Evolutionary conservation across 2,797 vertebrate genomes (phyloP).

Genomic region (Clarias fuscus): DNA sequence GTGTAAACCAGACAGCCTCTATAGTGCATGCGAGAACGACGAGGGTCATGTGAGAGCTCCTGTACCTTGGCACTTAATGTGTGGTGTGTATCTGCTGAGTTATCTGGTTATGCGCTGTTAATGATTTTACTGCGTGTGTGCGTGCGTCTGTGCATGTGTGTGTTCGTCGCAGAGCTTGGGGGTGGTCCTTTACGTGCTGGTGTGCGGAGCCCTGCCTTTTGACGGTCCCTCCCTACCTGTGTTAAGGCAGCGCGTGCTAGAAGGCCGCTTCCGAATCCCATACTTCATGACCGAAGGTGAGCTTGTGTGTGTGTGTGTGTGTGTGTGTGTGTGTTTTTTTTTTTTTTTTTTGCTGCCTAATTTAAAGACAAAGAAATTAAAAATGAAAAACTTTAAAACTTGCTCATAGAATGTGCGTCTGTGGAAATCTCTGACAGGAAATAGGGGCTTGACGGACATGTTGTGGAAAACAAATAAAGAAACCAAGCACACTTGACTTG

Average conservation of each 20-base stretch:
- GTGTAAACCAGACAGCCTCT: conserved; percentile 46
- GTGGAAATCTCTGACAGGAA: not conserved
- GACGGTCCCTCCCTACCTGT: conserved; percentile 95
- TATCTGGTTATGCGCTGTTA: conserved; percentile 5
- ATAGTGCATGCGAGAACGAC: conserved; percentile 19
- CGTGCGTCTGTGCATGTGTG: conserved; percentile 22
- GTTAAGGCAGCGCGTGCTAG: conserved; percentile 92
- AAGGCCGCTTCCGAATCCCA: conserved; percentile 97
- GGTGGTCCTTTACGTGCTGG: conserved; percentile 95
- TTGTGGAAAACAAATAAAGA: conserved; percentile 17
- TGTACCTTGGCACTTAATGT: conserved; percentile 41
- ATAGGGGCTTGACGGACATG: not conserved
- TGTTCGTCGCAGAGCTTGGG: conserved; percentile 88
- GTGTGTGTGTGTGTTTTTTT: not conserved
- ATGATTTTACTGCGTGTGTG: conserved; percentile 20
- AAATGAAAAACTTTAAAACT: conserved; percentile 12
- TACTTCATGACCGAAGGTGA: conserved; percentile 99
- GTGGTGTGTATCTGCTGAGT: conserved; percentile 1
- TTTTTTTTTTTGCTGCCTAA: not conserved
- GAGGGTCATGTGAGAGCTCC: conserved; percentile 34
- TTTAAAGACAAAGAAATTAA: conserved; percentile 8
- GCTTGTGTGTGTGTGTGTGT: not conserved
- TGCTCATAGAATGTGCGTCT: conserved; percentile 7
- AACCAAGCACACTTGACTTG: conserved; percentile 6
- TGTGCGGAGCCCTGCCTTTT: conserved; percentile 95